Percentiles rank a stretch among this genome's conserved stretches.
These are phyloP conservation scores for Acanthurus tractus DNA, from an alignment of 2,797 vertebrate species.

Conservation along the genomic window DNA sequence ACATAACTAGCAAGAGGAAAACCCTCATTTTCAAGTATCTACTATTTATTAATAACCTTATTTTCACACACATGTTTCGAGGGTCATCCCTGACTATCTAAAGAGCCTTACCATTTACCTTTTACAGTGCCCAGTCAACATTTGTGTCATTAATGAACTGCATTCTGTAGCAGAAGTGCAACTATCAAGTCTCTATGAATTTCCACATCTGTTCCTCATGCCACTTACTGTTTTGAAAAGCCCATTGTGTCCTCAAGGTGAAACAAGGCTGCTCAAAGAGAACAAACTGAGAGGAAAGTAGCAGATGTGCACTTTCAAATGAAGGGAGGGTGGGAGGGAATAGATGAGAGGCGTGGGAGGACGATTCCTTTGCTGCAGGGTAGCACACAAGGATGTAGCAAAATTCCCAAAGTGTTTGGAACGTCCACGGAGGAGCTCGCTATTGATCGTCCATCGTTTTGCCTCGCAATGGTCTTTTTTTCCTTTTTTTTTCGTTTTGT, in stretches of 20 bases:
- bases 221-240: constrained; percentile 79
- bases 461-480: constrained; percentile 72
- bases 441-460: constrained; percentile 79
- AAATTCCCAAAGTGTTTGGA: constrained; percentile 57
- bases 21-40: constrained; percentile 81
- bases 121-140: constrained; percentile 81
- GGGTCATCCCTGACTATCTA: constrained; percentile 82
- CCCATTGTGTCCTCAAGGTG: constrained; percentile 79
- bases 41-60: constrained; percentile 72
- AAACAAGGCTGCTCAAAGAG: constrained; percentile 72
- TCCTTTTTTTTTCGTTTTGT: constrained; percentile 30
- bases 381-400: constrained; percentile 67
- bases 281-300: constrained; percentile 70
- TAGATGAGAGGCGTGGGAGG: constrained; percentile 64
- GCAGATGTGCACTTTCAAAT: constrained; percentile 69
- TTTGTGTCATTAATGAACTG: constrained; percentile 78
- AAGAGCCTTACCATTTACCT: constrained; percentile 83
- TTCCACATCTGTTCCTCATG: constrained; percentile 81
- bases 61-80: constrained; percentile 81
- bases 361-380: constrained; percentile 68
- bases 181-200: constrained; percentile 75
- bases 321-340: constrained; percentile 45
- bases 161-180: constrained; percentile 86
- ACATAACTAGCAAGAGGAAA: constrained; percentile 79
- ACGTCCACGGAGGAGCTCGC: constrained; percentile 76